phyloP scores from a whole-genome alignment of 2,113 vertebrate species.

The Micromys minutus region DNA sequence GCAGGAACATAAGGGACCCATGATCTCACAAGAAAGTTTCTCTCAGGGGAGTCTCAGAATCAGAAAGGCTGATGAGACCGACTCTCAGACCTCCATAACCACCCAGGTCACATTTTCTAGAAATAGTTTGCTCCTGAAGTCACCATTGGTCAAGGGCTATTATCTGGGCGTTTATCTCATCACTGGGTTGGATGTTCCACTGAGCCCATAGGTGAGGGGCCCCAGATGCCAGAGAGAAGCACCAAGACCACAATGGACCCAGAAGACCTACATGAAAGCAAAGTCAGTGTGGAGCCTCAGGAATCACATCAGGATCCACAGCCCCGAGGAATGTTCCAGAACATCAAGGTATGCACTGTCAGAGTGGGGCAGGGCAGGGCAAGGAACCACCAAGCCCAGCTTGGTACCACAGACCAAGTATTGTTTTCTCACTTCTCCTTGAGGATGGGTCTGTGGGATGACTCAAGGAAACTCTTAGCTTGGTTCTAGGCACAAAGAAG shows the following conservation, averaged over 20 bases:
- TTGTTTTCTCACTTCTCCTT: background rate
- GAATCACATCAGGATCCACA: background rate
- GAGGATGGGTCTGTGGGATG: background rate
- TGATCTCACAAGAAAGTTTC: background rate
- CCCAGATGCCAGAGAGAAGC: conserved; percentile 43
- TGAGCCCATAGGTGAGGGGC: conserved; percentile 34
- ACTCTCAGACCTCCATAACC: background rate
- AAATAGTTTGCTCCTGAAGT: background rate
- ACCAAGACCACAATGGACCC: conserved; percentile 8
- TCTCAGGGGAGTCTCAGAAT: background rate
- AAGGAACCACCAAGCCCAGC: accelerated
- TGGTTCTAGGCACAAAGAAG: background rate
- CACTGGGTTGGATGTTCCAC: background rate
- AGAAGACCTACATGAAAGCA: conserved; percentile 30
- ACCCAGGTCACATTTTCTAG: background rate
- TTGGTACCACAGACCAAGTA: background rate
- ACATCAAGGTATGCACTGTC: conserved; percentile 68
- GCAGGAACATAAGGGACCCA: background rate
- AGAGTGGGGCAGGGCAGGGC: too few species aligned
- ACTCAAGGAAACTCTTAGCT: background rate
- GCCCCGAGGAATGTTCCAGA: conserved; percentile 49
- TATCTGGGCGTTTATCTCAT: background rate
- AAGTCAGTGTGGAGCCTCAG: background rate
- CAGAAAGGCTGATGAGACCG: background rate
- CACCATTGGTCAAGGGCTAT: background rate